phyloP scores from a whole-genome alignment of 2,888 invertebrate species.

The Hofmannophila pseudospretella region DNA sequence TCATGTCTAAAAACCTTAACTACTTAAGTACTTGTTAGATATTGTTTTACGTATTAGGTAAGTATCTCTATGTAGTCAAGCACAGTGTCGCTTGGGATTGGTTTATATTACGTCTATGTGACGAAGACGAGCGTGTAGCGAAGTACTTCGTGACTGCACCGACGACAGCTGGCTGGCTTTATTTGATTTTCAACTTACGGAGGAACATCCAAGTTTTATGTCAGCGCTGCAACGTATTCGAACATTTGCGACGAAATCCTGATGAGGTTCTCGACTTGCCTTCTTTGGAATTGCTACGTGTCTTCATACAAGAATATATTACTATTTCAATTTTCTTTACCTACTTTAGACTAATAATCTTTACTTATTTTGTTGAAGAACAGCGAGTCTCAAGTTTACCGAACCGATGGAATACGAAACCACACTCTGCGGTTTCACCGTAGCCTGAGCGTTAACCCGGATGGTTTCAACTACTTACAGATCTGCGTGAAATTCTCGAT shows the following conservation, averaged over 20 bases:
- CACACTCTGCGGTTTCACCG: too few relatives aligned
- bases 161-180: conserved; percentile 60
- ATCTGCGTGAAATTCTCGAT: too few relatives aligned
- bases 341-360: too few relatives aligned
- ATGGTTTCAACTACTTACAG: too few relatives aligned
- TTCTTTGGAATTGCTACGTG: conserved; percentile 12
- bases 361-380: too few relatives aligned
- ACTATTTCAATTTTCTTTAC: background rate
- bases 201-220: conserved; percentile 50
- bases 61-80: too few relatives aligned
- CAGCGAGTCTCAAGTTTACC: too few relatives aligned
- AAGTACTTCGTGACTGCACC: conserved; percentile 50
- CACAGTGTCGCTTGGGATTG: conserved; percentile 30
- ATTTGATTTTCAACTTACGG: conserved; percentile 63
- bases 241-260: conserved; percentile 30
- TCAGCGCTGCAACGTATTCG: conserved; percentile 32
- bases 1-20: too few relatives aligned
- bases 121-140: conserved; percentile 50
- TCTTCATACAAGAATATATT: background rate
- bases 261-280: conserved; percentile 35
- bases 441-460: too few relatives aligned
- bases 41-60: too few relatives aligned
- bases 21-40: too few relatives aligned
- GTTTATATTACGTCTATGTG: conserved; percentile 43
- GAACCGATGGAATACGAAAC: too few relatives aligned